Evolutionary conservation across 2,113 vertebrate genomes (phyloP).

Genomic region (Cephalophus harveyi): DNA sequence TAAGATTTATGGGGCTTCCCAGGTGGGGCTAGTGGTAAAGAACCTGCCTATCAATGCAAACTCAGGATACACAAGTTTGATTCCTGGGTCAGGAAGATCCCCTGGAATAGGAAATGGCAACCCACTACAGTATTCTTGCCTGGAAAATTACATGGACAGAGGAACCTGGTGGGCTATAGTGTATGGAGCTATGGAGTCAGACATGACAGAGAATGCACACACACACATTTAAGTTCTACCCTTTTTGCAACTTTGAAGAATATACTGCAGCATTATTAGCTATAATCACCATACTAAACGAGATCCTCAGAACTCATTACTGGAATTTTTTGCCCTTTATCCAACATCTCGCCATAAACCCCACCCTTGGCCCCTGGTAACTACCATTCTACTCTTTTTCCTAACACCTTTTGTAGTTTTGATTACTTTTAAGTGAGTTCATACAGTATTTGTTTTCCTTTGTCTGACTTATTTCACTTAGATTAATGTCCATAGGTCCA

Average conservation of each 20-base stretch:
- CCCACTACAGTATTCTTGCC: neutral
- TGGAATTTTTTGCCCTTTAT: neutral
- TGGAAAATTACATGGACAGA: neutral
- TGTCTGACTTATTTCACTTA: neutral
- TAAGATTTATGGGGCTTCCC: neutral
- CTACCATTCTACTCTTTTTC: neutral
- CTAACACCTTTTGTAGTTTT: neutral
- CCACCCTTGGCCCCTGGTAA: neutral
- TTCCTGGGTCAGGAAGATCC: neutral
- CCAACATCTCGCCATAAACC: neutral
- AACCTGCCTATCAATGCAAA: neutral
- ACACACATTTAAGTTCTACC: neutral
- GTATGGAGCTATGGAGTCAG: neutral
- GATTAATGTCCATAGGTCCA: neutral
- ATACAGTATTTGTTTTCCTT: neutral
- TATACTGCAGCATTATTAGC: neutral
- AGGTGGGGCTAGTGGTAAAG: neutral
- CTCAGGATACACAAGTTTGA: neutral
- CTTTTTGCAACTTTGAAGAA: neutral
- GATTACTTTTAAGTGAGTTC: neutral
- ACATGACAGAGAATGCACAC: neutral
- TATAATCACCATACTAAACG: neutral
- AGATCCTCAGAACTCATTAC: neutral
- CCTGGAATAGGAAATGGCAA: neutral
- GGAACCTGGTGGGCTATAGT: neutral